Percentiles rank a stretch among this genome's conserved stretches.
Evolutionary conservation across 2,888 invertebrate species (phyloP).

Genomic region (Sinopyrophorus schimmeli): DNA sequence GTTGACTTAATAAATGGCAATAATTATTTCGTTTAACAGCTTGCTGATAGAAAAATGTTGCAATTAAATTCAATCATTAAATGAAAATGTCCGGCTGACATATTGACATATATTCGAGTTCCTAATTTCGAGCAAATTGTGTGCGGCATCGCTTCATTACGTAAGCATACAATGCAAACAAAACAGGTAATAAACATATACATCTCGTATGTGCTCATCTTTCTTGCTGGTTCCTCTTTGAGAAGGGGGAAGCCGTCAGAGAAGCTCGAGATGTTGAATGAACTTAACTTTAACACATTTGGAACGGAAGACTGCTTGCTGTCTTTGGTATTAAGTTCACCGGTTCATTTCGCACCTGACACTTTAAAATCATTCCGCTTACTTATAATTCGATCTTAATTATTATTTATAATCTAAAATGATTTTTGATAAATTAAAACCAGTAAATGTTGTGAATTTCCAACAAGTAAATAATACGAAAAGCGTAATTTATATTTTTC

Average conservation of each 20-base stretch:
- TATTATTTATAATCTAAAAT: no score
- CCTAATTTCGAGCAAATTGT: constrained; percentile 18
- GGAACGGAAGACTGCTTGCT: constrained; percentile 23
- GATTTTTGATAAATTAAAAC: no score
- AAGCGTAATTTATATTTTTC: no score
- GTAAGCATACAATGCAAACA: constrained; percentile 16
- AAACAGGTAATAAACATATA: constrained; percentile 17
- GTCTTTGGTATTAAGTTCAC: constrained; percentile 20
- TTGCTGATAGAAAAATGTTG: constrained; percentile 10
- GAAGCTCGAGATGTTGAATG: constrained; percentile 8
- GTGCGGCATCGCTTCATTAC: constrained; percentile 7
- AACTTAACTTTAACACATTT: constrained; percentile 12
- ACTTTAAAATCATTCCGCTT: no score
- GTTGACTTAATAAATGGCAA: constrained; percentile 3
- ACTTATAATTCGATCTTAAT: no score
- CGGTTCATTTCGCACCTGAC: constrained; percentile 23
- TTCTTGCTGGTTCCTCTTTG: constrained; percentile 1
- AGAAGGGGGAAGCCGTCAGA: constrained; percentile 14
- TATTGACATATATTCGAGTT: constrained; percentile 21
- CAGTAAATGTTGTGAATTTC: no score
- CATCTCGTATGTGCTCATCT: constrained; percentile 1
- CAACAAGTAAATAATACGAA: no score
- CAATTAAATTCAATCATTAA: constrained; percentile 16
- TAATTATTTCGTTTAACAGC: constrained; percentile 11
- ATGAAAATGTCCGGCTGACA: constrained; percentile 21